Conservation (phyloP, 2,888 invertebrate species). For the Eupithecia tripunctaria region DNA sequence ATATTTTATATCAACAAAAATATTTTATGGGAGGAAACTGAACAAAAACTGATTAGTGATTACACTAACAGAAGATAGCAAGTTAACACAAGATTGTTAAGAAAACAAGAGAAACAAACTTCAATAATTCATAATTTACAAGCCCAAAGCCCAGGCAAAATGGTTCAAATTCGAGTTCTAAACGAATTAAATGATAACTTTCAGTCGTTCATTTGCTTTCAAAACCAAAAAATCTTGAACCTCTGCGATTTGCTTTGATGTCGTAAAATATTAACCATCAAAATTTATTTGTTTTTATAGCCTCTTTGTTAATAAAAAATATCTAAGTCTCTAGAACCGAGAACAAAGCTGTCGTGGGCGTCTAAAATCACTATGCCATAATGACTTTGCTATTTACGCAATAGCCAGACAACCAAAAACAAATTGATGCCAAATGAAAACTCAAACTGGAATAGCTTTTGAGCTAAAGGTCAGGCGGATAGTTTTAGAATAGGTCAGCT, state of each 20-base stretch:
- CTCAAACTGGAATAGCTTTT: background rate
- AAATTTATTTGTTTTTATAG: background rate
- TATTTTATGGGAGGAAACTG: background rate
- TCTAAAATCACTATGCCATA: background rate
- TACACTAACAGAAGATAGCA: background rate
- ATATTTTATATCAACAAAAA: background rate
- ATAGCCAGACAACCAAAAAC: background rate
- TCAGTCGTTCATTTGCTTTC: no score
- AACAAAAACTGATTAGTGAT: background rate
- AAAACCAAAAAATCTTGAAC: background rate
- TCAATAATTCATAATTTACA: background rate
- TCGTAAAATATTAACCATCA: background rate
- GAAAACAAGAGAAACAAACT: background rate
- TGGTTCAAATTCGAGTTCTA: background rate
- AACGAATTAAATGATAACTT: background rate
- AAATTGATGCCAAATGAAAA: background rate
- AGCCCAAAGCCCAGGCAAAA: background rate
- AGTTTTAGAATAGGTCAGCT: background rate
- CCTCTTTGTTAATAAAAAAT: background rate
- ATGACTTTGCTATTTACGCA: background rate
- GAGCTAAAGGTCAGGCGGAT: background rate
- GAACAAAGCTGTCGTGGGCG: background rate
- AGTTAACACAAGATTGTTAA: background rate
- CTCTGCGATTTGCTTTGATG: background rate
- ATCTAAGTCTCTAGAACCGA: background rate